These are phyloP conservation scores for Sebastes elongatus DNA, from an alignment of 2,797 vertebrate species.

Conservation along the genomic window DNA sequence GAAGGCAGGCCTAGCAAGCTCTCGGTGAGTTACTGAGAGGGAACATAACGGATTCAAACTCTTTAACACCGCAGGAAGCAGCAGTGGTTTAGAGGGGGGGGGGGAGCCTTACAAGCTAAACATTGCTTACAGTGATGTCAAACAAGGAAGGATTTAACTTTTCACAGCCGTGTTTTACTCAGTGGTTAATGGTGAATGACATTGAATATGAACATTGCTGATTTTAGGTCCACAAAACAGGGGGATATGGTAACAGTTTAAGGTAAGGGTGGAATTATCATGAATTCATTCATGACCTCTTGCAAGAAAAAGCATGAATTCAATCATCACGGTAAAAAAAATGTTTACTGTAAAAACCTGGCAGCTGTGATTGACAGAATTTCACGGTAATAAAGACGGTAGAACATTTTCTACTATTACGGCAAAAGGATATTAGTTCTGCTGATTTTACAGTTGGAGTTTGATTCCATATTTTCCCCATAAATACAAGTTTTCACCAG, in stretches of 20 bases:
- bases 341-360: background rate
- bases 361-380: background rate
- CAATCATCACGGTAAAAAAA: background rate
- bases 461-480: background rate
- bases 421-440: background rate
- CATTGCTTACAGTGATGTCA: conserved; percentile 24
- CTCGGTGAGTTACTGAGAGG: conserved; percentile 39
- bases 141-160: conserved; percentile 20
- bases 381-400: background rate
- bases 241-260: background rate
- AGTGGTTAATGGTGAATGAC: background rate
- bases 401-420: background rate
- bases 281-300: background rate
- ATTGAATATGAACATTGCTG: background rate
- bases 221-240: background rate
- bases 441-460: background rate
- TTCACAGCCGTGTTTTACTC: background rate
- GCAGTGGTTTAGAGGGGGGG: background rate
- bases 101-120: conserved; percentile 25
- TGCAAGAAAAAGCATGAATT: background rate
- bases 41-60: conserved; percentile 51
- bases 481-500: background rate
- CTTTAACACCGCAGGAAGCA: conserved; percentile 32
- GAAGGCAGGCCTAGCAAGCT: conserved; percentile 54
- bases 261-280: background rate